phyloP scores from a whole-genome alignment of 2,797 vertebrate genomes.

The Rhinella marina region DNA sequence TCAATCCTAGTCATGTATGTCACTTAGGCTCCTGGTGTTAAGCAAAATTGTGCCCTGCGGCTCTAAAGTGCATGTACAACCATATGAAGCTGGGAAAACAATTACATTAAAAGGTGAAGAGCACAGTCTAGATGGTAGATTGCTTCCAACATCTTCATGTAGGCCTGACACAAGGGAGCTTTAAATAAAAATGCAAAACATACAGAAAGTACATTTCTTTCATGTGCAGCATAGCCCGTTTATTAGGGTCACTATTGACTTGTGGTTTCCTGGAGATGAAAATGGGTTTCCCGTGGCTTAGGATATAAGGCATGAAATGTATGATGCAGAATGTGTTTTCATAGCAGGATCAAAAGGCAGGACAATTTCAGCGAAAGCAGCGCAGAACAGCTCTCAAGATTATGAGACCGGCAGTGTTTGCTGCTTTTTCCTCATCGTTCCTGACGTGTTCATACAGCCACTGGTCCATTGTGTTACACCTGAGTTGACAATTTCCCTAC shows the following conservation, averaged over 20 bases:
- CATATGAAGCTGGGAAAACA: conserved; percentile 73
- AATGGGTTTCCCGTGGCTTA: conserved; percentile 48
- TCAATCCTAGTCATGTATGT: conserved; percentile 67
- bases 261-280: conserved; percentile 14
- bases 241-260: conserved; percentile 11
- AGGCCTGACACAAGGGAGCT: background rate
- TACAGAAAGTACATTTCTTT: background rate
- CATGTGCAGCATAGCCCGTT: conserved; percentile 6
- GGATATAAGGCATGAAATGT: conserved; percentile 32
- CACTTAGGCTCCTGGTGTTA: conserved; percentile 64
- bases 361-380: background rate
- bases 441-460: background rate
- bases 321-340: conserved; percentile 28
- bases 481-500: background rate
- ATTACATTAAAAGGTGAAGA: conserved; percentile 68
- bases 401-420: background rate
- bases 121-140: conserved; percentile 18
- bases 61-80: conserved; percentile 72
- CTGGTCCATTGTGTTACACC: background rate
- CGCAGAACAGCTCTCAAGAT: background rate
- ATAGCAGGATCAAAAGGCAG: conserved; percentile 24
- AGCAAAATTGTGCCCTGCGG: conserved; percentile 71
- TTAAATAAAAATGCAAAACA: conserved; percentile 19
- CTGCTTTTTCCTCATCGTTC: background rate
- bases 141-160: background rate